Evolutionary conservation across 2,113 vertebrate genomes (phyloP).

Genomic region (Caloenas nicobarica): DNA sequence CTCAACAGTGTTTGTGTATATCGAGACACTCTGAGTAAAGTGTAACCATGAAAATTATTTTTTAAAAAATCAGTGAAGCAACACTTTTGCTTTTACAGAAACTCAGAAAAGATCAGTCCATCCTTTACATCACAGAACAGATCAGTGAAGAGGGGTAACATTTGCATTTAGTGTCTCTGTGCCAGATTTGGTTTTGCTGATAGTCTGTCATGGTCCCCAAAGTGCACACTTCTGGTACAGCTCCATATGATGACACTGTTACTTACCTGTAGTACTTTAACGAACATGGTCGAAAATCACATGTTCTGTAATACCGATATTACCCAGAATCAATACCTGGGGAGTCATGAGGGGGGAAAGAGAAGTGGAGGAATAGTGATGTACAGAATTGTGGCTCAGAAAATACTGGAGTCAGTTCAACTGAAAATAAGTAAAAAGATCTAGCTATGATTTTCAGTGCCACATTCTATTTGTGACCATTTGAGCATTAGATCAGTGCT

Average conservation of each 20-base stretch:
- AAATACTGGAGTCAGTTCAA: background rate
- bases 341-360: background rate
- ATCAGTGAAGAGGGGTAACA: background rate
- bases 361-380: background rate
- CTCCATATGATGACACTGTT: background rate
- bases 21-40: slow-evolving; percentile 4
- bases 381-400: background rate
- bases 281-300: background rate
- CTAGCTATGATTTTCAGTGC: background rate
- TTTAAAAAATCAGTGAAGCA: background rate
- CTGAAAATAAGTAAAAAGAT: background rate
- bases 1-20: background rate
- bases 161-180: background rate
- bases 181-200: background rate
- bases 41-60: background rate
- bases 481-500: background rate
- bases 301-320: background rate
- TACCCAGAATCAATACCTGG: background rate
- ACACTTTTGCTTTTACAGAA: background rate
- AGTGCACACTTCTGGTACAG: background rate
- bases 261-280: background rate
- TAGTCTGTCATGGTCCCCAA: background rate
- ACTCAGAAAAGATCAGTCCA: background rate
- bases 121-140: background rate
- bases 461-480: background rate